Conservation (phyloP, 2,113 vertebrate species). For the Cercocebus atys region DNA sequence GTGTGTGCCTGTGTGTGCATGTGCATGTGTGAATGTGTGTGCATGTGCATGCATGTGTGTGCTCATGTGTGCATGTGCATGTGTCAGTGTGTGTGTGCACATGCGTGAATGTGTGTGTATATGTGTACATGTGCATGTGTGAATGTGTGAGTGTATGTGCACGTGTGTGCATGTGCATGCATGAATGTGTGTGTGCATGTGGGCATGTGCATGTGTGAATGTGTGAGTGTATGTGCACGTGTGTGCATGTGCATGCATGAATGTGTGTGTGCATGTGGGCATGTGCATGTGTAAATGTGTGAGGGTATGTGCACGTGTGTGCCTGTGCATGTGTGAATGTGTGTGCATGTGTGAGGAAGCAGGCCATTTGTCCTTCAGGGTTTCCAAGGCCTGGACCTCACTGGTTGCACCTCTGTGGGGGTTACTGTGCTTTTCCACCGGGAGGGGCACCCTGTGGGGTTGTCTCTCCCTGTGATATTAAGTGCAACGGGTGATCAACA, state of each 20-base stretch:
- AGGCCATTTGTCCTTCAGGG: too few relatives aligned
- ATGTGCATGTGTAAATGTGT: background rate
- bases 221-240: too few relatives aligned
- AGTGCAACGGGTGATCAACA: background rate
- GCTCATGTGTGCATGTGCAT: too few relatives aligned
- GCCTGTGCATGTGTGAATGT: background rate
- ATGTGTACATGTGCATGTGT: rapidly evolving
- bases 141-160: background rate
- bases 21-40: background rate
- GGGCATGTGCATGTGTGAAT: too few relatives aligned
- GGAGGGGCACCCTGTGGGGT: background rate
- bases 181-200: too few relatives aligned
- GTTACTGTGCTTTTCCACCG: background rate
- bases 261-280: rapidly evolving
- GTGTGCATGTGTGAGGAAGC: too few relatives aligned
- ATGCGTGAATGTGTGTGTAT: rapidly evolving
- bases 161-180: background rate
- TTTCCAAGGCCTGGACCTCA: too few relatives aligned
- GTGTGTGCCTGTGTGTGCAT: too few relatives aligned
- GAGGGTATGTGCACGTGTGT: background rate
- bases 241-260: too few relatives aligned
- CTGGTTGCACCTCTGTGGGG: background rate
- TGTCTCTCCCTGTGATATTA: background rate
- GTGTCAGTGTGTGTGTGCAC: rapidly evolving
- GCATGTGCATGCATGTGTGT: background rate